Evolutionary conservation across 2,797 vertebrate species (phyloP).

Genomic region (Tamandua tetradactyla): DNA sequence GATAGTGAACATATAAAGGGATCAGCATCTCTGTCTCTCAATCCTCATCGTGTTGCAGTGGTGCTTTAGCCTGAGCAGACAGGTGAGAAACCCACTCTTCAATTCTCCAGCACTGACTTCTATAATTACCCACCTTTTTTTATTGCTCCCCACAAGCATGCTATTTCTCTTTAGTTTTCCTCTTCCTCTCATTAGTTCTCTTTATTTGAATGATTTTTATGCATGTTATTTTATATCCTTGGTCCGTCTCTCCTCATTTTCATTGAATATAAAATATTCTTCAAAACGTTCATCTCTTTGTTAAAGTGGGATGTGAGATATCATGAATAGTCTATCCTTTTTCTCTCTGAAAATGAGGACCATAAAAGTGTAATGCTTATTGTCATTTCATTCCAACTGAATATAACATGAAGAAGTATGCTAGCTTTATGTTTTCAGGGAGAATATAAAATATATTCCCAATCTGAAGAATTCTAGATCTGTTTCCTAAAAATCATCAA

Average conservation of each 20-base stretch:
- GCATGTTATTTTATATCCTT: neutral
- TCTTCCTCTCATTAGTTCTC: neutral
- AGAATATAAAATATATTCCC: neutral
- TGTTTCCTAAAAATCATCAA: neutral
- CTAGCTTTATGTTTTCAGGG: neutral
- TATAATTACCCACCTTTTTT: neutral
- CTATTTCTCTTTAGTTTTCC: neutral
- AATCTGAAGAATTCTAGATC: neutral
- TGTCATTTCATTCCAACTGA: neutral
- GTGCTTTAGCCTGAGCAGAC: neutral
- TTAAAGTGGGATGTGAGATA: neutral
- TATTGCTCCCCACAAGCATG: neutral
- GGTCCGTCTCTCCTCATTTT: neutral
- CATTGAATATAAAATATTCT: neutral
- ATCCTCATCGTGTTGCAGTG: neutral
- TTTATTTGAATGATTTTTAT: neutral
- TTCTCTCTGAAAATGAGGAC: neutral
- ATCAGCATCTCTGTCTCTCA: neutral
- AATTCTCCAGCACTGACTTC: neutral
- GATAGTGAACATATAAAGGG: neutral
- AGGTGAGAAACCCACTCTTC: neutral
- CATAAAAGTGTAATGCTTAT: neutral
- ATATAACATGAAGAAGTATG: neutral
- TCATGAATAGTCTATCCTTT: too few relatives aligned
- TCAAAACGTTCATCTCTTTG: neutral